Percentiles rank a stretch among this genome's conserved stretches.
Evolutionary conservation across 2,888 invertebrate genomes (phyloP).

Genomic region (Gryllus longicercus): DNA sequence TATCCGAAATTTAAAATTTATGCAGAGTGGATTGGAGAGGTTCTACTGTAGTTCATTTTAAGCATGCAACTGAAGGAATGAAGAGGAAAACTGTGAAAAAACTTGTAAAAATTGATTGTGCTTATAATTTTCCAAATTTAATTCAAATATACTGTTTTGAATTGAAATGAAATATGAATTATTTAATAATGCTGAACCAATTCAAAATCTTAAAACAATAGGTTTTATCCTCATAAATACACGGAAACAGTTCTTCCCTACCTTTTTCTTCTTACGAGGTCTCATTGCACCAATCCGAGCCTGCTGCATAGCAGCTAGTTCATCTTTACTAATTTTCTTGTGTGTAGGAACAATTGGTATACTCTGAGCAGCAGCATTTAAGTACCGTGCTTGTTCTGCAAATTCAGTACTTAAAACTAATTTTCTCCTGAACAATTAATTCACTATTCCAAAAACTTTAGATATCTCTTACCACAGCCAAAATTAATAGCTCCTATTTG

Average conservation of each 20-base stretch:
- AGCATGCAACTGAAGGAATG: too few relatives aligned
- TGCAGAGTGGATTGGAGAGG: too few relatives aligned
- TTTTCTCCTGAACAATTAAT: neutral
- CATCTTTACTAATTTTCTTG: neutral
- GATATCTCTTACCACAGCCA: conserved; percentile 53
- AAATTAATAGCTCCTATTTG: conserved; percentile 63
- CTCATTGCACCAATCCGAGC: conserved; percentile 48
- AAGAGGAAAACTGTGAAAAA: too few relatives aligned
- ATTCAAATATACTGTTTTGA: too few relatives aligned
- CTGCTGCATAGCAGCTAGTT: neutral
- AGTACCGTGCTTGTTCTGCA: conserved; percentile 36
- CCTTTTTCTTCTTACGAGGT: conserved; percentile 51
- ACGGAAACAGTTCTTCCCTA: neutral
- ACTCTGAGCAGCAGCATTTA: neutral
- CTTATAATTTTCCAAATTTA: too few relatives aligned
- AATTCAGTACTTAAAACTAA: neutral
- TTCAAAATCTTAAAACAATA: too few relatives aligned
- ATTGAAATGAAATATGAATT: too few relatives aligned
- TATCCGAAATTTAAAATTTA: too few relatives aligned
- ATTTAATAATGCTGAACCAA: too few relatives aligned
- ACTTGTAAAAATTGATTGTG: too few relatives aligned
- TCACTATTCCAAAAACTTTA: conserved; percentile 3
- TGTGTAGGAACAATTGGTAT: neutral
- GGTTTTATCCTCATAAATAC: too few relatives aligned
- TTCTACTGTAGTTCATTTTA: too few relatives aligned